Evolutionary conservation across 2,113 vertebrate genomes (phyloP).

Genomic region (Puffinus mauretanicus): DNA sequence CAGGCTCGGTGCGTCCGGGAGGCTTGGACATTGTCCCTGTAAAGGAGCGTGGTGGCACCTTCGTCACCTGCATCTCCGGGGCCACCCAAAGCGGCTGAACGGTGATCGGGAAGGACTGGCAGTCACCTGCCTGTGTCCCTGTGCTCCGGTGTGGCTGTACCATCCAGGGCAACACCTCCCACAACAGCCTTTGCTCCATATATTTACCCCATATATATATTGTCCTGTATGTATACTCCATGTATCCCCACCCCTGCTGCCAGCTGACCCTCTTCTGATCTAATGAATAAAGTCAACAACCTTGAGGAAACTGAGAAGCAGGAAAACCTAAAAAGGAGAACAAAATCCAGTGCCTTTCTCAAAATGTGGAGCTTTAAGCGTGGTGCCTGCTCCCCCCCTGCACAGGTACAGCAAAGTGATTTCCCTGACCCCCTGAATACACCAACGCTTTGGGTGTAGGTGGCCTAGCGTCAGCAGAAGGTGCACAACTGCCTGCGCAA

Average conservation of each 20-base stretch:
- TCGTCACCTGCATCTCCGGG: no score
- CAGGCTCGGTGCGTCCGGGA: accelerated
- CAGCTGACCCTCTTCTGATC: background rate
- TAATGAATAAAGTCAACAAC: background rate
- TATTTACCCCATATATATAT: no score
- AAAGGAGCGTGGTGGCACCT: accelerated
- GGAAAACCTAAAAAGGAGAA: background rate
- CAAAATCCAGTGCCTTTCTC: background rate
- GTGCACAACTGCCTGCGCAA: no score
- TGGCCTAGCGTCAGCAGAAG: background rate
- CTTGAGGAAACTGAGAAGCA: background rate
- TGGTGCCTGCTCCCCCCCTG: no score
- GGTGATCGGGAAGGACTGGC: background rate
- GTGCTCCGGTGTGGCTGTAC: background rate
- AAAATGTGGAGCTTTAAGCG: accelerated
- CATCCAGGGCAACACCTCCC: background rate
- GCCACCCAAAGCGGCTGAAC: background rate
- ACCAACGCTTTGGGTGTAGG: accelerated
- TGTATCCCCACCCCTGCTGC: no score
- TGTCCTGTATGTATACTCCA: no score
- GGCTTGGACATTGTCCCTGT: background rate
- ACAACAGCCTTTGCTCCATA: background rate
- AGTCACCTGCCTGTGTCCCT: background rate
- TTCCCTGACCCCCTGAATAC: background rate
- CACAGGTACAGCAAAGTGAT: background rate